phyloP scores from a whole-genome alignment of 2,113 vertebrate genomes.

The Sander lucioperca region DNA sequence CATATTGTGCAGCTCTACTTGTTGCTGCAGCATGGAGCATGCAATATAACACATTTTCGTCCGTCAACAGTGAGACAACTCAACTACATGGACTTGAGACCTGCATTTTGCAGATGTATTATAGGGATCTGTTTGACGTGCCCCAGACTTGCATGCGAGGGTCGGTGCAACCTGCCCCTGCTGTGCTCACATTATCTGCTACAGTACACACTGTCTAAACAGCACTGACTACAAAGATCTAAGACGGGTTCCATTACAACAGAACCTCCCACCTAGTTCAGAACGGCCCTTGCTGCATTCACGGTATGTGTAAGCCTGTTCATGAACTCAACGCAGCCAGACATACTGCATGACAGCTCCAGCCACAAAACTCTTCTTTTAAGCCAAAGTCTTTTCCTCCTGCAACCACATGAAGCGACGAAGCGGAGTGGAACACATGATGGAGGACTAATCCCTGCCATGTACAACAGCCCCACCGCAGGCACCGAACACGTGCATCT shows the following conservation, averaged over 20 bases:
- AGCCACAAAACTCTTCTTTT: slow-evolving; percentile 62
- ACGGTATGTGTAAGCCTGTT: slow-evolving; percentile 3
- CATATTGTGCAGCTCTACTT: too few relatives aligned
- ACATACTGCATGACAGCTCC: slow-evolving; percentile 46
- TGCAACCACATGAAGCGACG: slow-evolving; percentile 65
- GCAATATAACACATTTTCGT: neutral
- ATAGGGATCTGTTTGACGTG: slow-evolving; percentile 8
- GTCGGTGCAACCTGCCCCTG: slow-evolving; percentile 38
- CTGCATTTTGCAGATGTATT: slow-evolving; percentile 1
- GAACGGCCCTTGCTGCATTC: neutral
- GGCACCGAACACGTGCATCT: slow-evolving; percentile 48
- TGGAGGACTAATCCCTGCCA: slow-evolving; percentile 65
- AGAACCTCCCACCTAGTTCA: slow-evolving; percentile 38
- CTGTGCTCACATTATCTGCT: slow-evolving; percentile 49
- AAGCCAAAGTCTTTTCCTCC: slow-evolving; percentile 63
- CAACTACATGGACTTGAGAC: neutral
- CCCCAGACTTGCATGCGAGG: slow-evolving; percentile 13
- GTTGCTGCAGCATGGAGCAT: neutral
- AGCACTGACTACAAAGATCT: slow-evolving; percentile 11
- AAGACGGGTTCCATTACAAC: slow-evolving; percentile 40
- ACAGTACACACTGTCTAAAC: slow-evolving; percentile 35
- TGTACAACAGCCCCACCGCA: slow-evolving; percentile 68
- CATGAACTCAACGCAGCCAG: slow-evolving; percentile 19
- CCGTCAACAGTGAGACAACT: neutral
- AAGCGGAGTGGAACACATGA: slow-evolving; percentile 68